Evolutionary conservation across 2,888 invertebrate genomes (phyloP).

Genomic region (Aquatica leii): DNA sequence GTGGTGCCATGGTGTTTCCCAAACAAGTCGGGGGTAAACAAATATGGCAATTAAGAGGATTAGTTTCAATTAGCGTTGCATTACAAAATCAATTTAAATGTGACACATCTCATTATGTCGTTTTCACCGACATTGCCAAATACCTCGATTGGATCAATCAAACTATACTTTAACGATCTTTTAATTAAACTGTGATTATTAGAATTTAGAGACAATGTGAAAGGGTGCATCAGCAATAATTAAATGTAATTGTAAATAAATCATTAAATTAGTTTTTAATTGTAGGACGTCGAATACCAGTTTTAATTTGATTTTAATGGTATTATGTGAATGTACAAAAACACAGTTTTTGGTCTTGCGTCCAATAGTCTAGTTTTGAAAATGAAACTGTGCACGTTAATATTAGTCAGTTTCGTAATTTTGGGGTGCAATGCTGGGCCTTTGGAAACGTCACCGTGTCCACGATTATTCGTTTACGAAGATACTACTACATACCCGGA

Average conservation of each 20-base stretch:
- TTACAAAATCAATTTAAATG: conserved; percentile 67
- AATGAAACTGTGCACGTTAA: not conserved
- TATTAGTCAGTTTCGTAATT: not conserved
- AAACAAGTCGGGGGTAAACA: conserved; percentile 45
- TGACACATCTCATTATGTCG: conserved; percentile 68
- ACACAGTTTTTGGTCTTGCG: not conserved
- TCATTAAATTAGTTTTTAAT: not conserved
- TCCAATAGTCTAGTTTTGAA: not conserved
- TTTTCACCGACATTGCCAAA: conserved; percentile 69
- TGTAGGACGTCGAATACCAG: not conserved
- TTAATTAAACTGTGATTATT: not conserved
- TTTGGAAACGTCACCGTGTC: conserved; percentile 62
- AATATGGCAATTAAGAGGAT: conserved; percentile 59
- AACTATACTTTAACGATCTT: conserved; percentile 18
- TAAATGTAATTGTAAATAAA: no score
- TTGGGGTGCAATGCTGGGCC: no score
- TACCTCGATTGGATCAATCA: conserved; percentile 63
- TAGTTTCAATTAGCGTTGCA: conserved; percentile 68
- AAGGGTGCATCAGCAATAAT: not conserved
- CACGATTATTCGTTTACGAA: conserved; percentile 67
- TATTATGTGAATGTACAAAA: not conserved
- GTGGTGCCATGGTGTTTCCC: conserved; percentile 59
- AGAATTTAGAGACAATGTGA: not conserved
- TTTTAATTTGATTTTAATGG: not conserved
- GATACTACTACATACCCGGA: conserved; percentile 64